Evolutionary conservation across 2,113 vertebrate species (phyloP).

Genomic region (Microtus montanus): DNA sequence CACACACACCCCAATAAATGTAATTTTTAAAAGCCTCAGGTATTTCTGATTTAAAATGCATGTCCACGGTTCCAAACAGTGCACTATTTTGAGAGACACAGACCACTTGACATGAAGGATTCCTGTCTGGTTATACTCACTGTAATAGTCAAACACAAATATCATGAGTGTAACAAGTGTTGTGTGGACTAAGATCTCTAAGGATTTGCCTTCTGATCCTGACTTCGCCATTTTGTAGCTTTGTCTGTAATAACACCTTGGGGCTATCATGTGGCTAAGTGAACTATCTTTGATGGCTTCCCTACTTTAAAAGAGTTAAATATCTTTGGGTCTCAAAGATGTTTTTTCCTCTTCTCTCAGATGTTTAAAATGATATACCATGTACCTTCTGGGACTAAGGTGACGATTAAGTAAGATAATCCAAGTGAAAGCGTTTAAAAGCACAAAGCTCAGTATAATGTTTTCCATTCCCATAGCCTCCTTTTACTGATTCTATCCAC

Average conservation of each 20-base stretch:
- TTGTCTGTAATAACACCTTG: constrained; percentile 38
- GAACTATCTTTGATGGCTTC: background rate
- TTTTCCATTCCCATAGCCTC: background rate
- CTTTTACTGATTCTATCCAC: constrained; percentile 62
- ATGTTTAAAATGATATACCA: constrained; percentile 21
- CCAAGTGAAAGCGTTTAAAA: constrained; percentile 34
- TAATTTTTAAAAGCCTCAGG: too few relatives aligned
- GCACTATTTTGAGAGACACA: constrained; percentile 15
- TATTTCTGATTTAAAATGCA: background rate
- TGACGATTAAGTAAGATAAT: constrained; percentile 28
- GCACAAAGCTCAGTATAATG: constrained; percentile 11
- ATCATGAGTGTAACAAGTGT: background rate
- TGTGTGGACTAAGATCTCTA: constrained; percentile 7
- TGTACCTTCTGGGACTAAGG: background rate
- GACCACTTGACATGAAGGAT: constrained; percentile 37
- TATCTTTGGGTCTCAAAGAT: background rate
- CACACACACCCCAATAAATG: too few relatives aligned
- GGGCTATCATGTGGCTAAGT: background rate
- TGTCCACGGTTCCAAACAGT: background rate
- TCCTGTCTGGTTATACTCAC: background rate
- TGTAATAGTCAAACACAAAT: background rate
- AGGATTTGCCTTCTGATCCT: constrained; percentile 38
- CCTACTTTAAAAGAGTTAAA: constrained; percentile 10
- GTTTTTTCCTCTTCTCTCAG: constrained; percentile 35
- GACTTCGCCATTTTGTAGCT: constrained; percentile 60